Conservation (phyloP, 2,113 vertebrate species). For the Himantopus leucocephalus region DNA sequence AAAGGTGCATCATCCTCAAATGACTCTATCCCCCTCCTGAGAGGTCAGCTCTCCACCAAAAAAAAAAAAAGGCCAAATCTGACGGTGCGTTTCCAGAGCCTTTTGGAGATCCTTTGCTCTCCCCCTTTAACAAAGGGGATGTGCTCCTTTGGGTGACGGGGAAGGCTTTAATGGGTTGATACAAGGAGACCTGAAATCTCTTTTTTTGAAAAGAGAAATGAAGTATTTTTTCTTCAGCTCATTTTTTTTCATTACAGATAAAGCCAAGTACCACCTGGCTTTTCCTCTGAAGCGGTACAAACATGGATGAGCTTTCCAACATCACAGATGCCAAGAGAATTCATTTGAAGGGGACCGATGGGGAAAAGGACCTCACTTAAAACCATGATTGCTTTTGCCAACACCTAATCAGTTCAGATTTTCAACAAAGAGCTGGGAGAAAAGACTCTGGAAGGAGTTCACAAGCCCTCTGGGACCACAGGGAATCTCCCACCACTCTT, state of each 20-base stretch:
- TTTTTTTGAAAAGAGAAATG: neutral
- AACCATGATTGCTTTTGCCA: neutral
- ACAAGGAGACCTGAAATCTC: neutral
- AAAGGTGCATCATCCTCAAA: neutral
- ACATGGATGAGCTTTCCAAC: neutral
- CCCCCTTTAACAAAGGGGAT: neutral
- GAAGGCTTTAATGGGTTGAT: neutral
- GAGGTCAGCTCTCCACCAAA: neutral
- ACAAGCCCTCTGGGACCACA: neutral
- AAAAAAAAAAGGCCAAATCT: neutral
- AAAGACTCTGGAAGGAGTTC: neutral
- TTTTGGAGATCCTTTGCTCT: neutral
- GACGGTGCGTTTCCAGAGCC: neutral
- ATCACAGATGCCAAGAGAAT: neutral
- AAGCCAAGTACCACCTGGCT: neutral
- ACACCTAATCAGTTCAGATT: neutral
- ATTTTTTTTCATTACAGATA: neutral
- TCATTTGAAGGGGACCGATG: neutral
- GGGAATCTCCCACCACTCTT: neutral
- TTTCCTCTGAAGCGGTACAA: neutral
- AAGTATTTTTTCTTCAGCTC: neutral
- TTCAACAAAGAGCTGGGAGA: neutral
- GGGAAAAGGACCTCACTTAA: neutral
- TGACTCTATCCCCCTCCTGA: neutral
- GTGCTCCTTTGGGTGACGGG: neutral